Evolutionary conservation across 1,140 invertebrate genomes (phyloP), one percentile per base, ranked within the genome.

Genomic region (Drosophila trapezifrons): DNA sequence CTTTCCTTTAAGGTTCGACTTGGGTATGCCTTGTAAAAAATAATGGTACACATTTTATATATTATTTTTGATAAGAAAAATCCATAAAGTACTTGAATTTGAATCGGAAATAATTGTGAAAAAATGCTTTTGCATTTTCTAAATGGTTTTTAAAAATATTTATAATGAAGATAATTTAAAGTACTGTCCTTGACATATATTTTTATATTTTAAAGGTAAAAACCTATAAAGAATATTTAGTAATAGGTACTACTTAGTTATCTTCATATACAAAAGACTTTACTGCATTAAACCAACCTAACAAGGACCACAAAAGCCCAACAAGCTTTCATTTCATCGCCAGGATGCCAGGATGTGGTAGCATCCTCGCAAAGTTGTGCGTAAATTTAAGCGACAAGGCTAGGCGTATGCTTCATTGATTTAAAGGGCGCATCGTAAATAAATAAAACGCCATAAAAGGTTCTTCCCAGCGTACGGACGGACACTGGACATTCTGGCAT

Each of bases 401-500:
- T 87, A 79, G 73, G 47, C 57, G 64, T 83, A 89, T 89, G 84
- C 73, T 87, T 87, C 84, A 87, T 87, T 87, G 84, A 84, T 89
- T 87, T 87, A 87, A 87, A 89, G 84, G 84, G 67, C 84, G 40
- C 69, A 74, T 87, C 84, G 79, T 80, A 89, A 87, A 89, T 87
- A 87, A 87, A 84, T 89, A 87, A 89, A 87, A 78, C 72, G 69
- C 69, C 80, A 87, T 87, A 87, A 87, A 87, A 89, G 79, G 67
- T 70, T 66, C 65, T 74, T 57, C 49, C 70, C 46, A 17, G 35
- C n/a, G 40, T 20, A 27, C 47, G 52, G 60, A n/a, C 60, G 78
- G 74, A 77, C 74, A 77, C 42, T 71, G 75, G 64, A 70, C 64
- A 78, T 47, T 78, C 20, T 71, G 57, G 64, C 75, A 78, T 77